These are phyloP conservation scores for Tinea semifulvella DNA, from an alignment of 2,888 invertebrate species.

Conservation along the genomic window DNA sequence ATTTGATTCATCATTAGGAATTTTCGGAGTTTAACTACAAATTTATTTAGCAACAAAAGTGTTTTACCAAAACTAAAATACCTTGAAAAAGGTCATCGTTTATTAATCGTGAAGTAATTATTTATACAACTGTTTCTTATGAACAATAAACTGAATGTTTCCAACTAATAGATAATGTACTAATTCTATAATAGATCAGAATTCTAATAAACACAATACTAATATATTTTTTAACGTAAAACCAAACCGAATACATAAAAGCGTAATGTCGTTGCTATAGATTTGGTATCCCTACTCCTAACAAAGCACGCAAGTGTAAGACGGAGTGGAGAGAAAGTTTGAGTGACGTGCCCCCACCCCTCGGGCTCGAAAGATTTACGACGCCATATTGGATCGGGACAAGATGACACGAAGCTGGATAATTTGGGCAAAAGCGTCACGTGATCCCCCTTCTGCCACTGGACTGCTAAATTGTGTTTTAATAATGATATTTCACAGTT, in stretches of 20 bases:
- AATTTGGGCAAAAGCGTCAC: slow-evolving; percentile 66
- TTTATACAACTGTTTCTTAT: too few relatives aligned
- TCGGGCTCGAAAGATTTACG: slow-evolving; percentile 50
- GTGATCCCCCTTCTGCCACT: slow-evolving; percentile 48
- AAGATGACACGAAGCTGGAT: slow-evolving; percentile 66
- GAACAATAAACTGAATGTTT: too few relatives aligned
- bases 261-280: slow-evolving; percentile 28
- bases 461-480: slow-evolving; percentile 33
- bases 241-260: slow-evolving; percentile 24
- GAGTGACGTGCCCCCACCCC: slow-evolving; percentile 61
- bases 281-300: slow-evolving; percentile 49
- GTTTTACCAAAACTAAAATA: too few relatives aligned
- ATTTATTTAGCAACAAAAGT: too few relatives aligned
- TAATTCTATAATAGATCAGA: too few relatives aligned
- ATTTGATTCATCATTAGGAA: too few relatives aligned
- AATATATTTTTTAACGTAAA: too few relatives aligned
- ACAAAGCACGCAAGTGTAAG: slow-evolving; percentile 34
- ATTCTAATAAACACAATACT: too few relatives aligned
- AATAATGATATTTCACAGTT: slow-evolving; percentile 40
- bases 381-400: slow-evolving; percentile 68
- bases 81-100: too few relatives aligned
- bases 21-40: too few relatives aligned
- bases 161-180: too few relatives aligned
- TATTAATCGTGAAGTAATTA: too few relatives aligned
- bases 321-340: slow-evolving; percentile 66